Evolutionary conservation across 1,140 invertebrate species (phyloP).

Genomic region (Drosophila arizonae): DNA sequence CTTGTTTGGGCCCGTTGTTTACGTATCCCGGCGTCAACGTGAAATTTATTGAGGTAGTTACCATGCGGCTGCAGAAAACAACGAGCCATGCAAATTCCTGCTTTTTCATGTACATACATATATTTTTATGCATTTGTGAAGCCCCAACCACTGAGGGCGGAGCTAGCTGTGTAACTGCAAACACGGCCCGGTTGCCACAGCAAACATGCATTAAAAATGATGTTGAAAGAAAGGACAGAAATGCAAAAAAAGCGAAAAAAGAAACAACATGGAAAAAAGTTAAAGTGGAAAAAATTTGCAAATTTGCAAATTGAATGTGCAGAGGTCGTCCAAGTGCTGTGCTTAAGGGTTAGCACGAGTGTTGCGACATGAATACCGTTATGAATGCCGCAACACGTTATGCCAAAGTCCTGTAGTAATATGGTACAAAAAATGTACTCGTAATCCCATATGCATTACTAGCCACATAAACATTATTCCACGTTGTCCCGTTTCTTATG

Average conservation of each 20-base stretch:
- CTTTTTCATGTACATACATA: slow-evolving; percentile 3
- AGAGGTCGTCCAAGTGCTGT: neutral
- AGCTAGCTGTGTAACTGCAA: slow-evolving; percentile 23
- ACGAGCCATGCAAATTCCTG: slow-evolving; percentile 53
- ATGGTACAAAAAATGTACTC: no score
- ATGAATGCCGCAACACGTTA: neutral
- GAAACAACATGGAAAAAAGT: slow-evolving; percentile 4
- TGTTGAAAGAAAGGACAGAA: slow-evolving; percentile 12
- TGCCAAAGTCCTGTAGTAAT: no score
- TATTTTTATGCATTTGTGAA: slow-evolving; percentile 21
- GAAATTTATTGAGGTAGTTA: slow-evolving; percentile 78
- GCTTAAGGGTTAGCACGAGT: slow-evolving; percentile 4
- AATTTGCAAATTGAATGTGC: slow-evolving; percentile 29
- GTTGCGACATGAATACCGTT: slow-evolving; percentile 2
- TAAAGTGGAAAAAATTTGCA: neutral
- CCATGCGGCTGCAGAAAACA: slow-evolving; percentile 45
- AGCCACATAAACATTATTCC: no score
- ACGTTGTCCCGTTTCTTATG: no score
- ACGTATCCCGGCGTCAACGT: slow-evolving; percentile 66
- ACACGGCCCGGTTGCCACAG: slow-evolving; percentile 59
- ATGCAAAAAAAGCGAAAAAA: neutral
- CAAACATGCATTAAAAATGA: slow-evolving; percentile 68
- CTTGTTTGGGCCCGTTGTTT: slow-evolving; percentile 27
- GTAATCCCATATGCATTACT: no score
- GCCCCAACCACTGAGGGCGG: slow-evolving; percentile 24